Evolutionary conservation across 2,888 invertebrate species (phyloP).

Genomic region (Syritta pipiens): DNA sequence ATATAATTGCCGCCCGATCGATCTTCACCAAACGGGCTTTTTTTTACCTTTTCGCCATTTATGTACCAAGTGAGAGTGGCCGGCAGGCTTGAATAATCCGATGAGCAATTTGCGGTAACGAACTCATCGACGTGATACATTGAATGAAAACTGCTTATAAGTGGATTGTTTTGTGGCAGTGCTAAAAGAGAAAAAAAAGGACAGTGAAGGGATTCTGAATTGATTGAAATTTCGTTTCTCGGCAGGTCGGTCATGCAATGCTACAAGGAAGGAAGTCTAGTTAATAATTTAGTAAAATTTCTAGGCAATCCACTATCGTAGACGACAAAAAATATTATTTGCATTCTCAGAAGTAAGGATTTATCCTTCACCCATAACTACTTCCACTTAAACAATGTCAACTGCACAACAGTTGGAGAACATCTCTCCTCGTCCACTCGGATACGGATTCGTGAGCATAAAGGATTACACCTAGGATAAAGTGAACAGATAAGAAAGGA

Average conservation of each 20-base stretch:
- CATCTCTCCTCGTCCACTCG: conserved; percentile 32
- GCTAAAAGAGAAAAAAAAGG: conserved; percentile 71
- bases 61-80: conserved; percentile 79
- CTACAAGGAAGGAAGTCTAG: too few relatives aligned
- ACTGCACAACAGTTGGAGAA: conserved; percentile 43
- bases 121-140: conserved; percentile 79
- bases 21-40: too few relatives aligned
- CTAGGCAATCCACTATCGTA: neutral
- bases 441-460: conserved; percentile 61
- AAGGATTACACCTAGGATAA: conserved; percentile 62
- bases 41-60: conserved; percentile 79
- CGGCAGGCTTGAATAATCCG: conserved; percentile 78
- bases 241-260: too few relatives aligned
- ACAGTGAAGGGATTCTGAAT: neutral
- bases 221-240: too few relatives aligned
- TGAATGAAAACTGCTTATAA: conserved; percentile 77
- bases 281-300: too few relatives aligned
- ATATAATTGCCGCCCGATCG: too few relatives aligned
- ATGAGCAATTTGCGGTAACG: conserved; percentile 78
- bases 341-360: conserved; percentile 18
- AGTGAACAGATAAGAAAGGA: conserved; percentile 61
- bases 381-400: conserved; percentile 38
- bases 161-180: conserved; percentile 78
- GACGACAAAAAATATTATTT: conserved; percentile 53
- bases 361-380: conserved; percentile 50